Base-by-base conservation (phyloP, 2,113 vertebrate genomes). In the Boleophthalmus pectinirostris region DNA sequence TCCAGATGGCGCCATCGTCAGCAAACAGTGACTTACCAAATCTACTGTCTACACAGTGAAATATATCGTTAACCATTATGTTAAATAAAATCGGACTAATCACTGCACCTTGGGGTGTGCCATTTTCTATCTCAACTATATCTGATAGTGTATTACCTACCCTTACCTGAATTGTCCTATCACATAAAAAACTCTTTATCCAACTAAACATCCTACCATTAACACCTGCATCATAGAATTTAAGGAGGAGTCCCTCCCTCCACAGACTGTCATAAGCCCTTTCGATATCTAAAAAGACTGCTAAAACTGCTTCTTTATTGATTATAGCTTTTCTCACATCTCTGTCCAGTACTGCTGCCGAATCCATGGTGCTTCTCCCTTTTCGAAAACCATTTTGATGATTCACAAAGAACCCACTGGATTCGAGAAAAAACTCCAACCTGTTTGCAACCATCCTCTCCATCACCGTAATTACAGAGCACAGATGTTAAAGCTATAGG, bases 361-460 rank as follows among this genome's bases (percentile, higher is more conserved):
- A 54, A 9, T 54, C 51, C 51, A 54, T 54, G n/a, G 51, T n/a
- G 9, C 51, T 54, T n/a, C 20, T 54, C 20, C 51, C 51, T 54
- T 54, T 54, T n/a, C 49, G 20, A n/a, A 54, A 54, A 20, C 51
- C 51, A 54, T 54, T 54, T n/a, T 54, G 51, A 54, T 54, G n/a
- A 20, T 9, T 20, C 6, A n/a, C 51, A n/a, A 54, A 20, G n/a
- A 54, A n/a, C n/a, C n/a, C 51, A 20, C 51, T 54, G 1, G 51
- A 16, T 15, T 54, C 18, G 6, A 54, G 8, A 54, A 54, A 54
- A 9, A 8, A 54, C 7, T n/a, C 20, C 2, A 54, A n/a, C 0
- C 20, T 54, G 7, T n/a, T 54, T 20, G 51, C 16, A 49, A 49
- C 47, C 47, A 49, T 49, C 5, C 47, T 49, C 0, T 49, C 47